Conservation (phyloP, 2,888 invertebrate genomes). For the Cryptophagus acutangulus region DNA sequence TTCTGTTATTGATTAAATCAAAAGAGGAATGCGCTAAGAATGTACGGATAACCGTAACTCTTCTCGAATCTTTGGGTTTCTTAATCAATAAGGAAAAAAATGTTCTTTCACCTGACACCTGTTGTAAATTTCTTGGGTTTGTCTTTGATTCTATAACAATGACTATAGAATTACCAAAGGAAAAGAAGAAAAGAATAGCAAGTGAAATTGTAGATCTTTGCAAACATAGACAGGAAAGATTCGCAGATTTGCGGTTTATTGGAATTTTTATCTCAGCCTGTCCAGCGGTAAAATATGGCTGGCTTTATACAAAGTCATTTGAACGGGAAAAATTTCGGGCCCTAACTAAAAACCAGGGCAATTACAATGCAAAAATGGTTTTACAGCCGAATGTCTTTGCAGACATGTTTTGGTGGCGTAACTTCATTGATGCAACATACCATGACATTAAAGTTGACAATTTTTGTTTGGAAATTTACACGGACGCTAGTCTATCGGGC, state of each 20-base stretch:
- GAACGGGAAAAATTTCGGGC: constrained; percentile 19
- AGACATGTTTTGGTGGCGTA: constrained; percentile 13
- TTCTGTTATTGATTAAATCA: constrained; percentile 10
- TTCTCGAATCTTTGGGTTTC: constrained; percentile 20
- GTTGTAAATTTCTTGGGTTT: constrained; percentile 21
- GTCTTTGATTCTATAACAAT: constrained; percentile 14
- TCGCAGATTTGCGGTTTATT: too few relatives aligned
- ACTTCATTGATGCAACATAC: too few relatives aligned
- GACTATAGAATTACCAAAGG: constrained; percentile 6
- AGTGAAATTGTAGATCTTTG: background rate
- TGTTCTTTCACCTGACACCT: constrained; percentile 14
- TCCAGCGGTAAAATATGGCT: constrained; percentile 33
- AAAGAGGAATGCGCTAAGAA: constrained; percentile 8
- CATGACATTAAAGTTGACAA: too few relatives aligned
- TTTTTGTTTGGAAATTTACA: constrained; percentile 19
- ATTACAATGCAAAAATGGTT: constrained; percentile 8
- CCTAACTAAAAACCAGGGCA: constrained; percentile 6
- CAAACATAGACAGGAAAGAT: too few relatives aligned
- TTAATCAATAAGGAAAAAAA: constrained; percentile 25
- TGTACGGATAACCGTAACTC: too few relatives aligned
- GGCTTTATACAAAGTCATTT: constrained; percentile 30
- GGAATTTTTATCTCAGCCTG: too few relatives aligned
- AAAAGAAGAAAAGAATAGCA: constrained; percentile 10
- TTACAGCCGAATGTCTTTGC: background rate
- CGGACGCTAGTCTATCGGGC: too few relatives aligned